A percentile compares a stretch with the other conserved stretches of the same genome.
These are phyloP conservation scores for Sporophila hypoxantha DNA, from an alignment of 2,113 vertebrate species.

Conservation along the genomic window DNA sequence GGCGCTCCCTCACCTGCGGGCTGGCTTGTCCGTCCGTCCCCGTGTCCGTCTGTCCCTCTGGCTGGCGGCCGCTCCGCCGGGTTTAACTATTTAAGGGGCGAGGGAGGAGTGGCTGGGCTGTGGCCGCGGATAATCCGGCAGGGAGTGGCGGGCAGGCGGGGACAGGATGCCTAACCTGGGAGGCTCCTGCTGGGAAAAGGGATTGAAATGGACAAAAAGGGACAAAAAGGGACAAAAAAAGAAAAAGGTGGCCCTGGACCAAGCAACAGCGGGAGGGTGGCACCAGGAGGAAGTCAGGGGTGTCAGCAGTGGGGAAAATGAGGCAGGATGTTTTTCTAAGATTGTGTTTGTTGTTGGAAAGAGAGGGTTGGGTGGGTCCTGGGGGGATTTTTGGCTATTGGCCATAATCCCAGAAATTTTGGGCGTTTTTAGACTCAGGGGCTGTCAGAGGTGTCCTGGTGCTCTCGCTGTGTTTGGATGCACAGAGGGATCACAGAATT, in stretches of 20 bases:
- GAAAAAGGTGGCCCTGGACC: background rate
- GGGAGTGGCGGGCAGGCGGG: background rate
- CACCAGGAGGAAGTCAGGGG: background rate
- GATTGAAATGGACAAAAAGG: no score
- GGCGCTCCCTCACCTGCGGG: conserved; percentile 31
- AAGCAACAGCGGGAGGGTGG: background rate
- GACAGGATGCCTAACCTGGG: background rate
- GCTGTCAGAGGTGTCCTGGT: background rate
- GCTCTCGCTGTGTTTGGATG: background rate
- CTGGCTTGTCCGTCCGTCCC: background rate
- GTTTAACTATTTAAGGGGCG: conserved; percentile 24
- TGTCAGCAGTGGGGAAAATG: background rate
- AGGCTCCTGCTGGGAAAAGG: background rate
- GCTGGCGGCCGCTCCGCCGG: background rate
- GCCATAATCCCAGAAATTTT: fast-evolving
- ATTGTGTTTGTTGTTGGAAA: background rate
- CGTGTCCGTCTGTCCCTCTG: background rate
- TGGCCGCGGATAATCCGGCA: background rate
- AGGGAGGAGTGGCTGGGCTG: background rate
- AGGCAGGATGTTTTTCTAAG: background rate
- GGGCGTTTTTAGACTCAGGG: fast-evolving
- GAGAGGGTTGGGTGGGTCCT: background rate
- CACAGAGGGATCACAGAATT: background rate
- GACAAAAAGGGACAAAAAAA: background rate
- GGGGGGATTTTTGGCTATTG: background rate